phyloP scores from a whole-genome alignment of 92 coral and sea anemone species.

The Porites cylindrica region DNA sequence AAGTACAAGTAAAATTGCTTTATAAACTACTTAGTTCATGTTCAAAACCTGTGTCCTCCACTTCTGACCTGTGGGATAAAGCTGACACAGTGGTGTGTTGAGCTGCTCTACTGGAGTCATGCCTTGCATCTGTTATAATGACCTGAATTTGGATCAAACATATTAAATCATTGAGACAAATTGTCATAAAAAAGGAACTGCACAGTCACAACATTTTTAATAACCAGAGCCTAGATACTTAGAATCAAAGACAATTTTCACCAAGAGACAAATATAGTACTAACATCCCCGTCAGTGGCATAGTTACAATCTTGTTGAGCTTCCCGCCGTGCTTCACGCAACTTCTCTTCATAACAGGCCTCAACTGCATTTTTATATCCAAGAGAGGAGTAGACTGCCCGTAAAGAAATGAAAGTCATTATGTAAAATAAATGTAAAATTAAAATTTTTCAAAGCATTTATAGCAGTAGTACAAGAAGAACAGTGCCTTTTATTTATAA shows the following conservation, averaged over 20 bases:
- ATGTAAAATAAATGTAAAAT: too few species aligned
- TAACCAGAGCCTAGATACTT: not conserved
- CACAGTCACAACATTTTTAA: not conserved
- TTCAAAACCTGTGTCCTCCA: not conserved
- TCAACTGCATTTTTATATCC: not conserved
- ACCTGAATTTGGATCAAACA: not conserved
- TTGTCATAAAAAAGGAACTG: not conserved
- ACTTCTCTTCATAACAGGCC: not conserved
- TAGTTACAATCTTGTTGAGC: not conserved
- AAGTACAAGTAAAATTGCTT: too few species aligned
- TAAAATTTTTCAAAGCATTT: too few species aligned
- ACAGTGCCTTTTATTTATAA: too few species aligned
- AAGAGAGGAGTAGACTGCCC: not conserved
- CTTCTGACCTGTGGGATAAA: constrained; percentile 27
- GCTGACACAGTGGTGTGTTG: constrained; percentile 43
- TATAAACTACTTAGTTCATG: too few species aligned
- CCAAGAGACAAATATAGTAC: not conserved
- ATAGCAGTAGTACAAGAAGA: too few species aligned
- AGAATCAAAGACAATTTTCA: not conserved
- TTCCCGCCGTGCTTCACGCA: not conserved
- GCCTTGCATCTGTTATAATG: not conserved
- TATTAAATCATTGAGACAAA: not conserved
- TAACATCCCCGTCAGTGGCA: not conserved
- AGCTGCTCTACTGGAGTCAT: constrained; percentile 24
- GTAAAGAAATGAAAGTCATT: not conserved